Evolutionary conservation across 2,113 vertebrate species (phyloP).

Genomic region (Cheirogaleus medius): DNA sequence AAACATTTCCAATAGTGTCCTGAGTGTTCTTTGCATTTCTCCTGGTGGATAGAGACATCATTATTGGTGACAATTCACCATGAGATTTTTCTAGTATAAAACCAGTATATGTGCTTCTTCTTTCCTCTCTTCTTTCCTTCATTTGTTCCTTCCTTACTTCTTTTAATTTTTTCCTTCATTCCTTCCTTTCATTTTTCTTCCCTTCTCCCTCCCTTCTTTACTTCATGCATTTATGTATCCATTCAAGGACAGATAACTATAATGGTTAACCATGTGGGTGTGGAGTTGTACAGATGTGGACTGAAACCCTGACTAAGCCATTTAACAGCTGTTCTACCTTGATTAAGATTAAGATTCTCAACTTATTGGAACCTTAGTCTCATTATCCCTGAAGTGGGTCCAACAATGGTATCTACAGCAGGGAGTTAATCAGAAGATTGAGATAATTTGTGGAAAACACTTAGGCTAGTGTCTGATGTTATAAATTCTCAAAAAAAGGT

Average conservation of each 20-base stretch:
- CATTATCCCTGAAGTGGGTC: neutral
- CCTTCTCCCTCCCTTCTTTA: neutral
- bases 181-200: neutral
- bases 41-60: neutral
- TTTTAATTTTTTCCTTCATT: neutral
- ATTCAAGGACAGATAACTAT: neutral
- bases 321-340: neutral
- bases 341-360: neutral
- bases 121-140: neutral
- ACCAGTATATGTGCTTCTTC: neutral
- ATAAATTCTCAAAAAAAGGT: neutral
- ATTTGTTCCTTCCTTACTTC: too few species aligned
- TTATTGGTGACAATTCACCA: fast-evolving
- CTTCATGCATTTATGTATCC: neutral
- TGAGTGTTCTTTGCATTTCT: neutral
- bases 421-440: neutral
- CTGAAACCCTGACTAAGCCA: neutral
- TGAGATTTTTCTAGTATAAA: neutral
- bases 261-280: neutral
- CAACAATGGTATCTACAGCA: neutral
- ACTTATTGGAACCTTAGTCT: neutral
- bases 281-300: neutral
- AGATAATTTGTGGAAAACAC: neutral
- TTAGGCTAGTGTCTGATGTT: neutral
- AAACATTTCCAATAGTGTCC: neutral